phyloP scores from a whole-genome alignment of 2,888 invertebrate species.

The Stenolophus ochropezus region DNA sequence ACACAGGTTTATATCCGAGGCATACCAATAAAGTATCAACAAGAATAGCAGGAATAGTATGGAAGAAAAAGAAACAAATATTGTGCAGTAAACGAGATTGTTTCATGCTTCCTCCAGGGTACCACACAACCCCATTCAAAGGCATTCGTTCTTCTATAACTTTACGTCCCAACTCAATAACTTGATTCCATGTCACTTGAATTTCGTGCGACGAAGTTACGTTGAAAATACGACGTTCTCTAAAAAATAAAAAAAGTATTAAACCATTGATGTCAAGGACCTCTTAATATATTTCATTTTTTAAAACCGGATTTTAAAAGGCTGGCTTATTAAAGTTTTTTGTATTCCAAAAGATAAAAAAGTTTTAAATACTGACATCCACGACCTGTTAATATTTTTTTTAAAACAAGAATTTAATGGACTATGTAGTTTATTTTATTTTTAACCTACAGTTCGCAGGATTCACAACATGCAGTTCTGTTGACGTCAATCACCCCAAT shows the following conservation, averaged over 20 bases:
- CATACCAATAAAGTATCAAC: constrained; percentile 86
- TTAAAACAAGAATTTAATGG: too few relatives aligned
- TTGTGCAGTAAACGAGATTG: constrained; percentile 85
- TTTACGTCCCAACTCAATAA: constrained; percentile 87
- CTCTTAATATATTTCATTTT: too few relatives aligned
- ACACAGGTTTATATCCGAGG: constrained; percentile 92
- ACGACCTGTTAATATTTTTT: too few relatives aligned
- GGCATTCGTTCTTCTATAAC: constrained; percentile 87
- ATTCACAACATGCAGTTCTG: too few relatives aligned
- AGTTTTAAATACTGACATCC: too few relatives aligned
- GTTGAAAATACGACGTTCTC: constrained; percentile 79
- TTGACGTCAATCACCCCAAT: too few relatives aligned
- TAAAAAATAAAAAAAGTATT: constrained; percentile 71
- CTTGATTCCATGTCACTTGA: constrained; percentile 90
- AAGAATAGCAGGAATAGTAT: constrained; percentile 91
- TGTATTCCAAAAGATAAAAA: too few relatives aligned
- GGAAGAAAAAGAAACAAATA: constrained; percentile 89
- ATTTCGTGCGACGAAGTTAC: constrained; percentile 88
- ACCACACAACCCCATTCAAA: constrained; percentile 90
- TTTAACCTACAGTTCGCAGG: too few relatives aligned
- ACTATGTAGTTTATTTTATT: too few relatives aligned
- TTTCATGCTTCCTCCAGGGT: constrained; percentile 91
- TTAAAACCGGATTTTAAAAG: too few relatives aligned
- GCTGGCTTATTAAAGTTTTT: too few relatives aligned
- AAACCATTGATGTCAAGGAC: too few relatives aligned